phyloP scores from a whole-genome alignment of 2,797 vertebrate species.

The Iguana delicatissima region DNA sequence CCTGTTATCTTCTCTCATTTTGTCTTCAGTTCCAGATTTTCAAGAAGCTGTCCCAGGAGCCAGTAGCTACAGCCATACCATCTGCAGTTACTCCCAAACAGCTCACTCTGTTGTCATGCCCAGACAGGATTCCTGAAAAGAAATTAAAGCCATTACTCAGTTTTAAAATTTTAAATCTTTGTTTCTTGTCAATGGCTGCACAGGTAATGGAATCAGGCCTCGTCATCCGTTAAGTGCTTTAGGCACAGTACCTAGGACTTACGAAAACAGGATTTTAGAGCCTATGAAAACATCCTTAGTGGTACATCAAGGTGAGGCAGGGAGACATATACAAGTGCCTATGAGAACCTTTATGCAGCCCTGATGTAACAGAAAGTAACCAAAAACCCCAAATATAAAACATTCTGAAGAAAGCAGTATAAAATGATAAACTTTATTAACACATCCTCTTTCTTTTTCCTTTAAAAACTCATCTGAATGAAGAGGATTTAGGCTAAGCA shows the following conservation, averaged over 20 bases:
- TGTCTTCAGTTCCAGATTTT: conserved; percentile 93
- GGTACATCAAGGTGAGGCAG: too few relatives aligned
- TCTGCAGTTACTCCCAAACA: conserved; percentile 94
- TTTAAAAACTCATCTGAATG: not conserved
- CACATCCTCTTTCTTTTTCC: too few relatives aligned
- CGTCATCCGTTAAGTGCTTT: too few relatives aligned
- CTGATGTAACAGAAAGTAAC: not conserved
- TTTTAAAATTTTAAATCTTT: conserved; percentile 40
- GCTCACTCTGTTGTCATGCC: conserved; percentile 98
- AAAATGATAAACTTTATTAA: not conserved
- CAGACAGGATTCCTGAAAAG: conserved; percentile 89
- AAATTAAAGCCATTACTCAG: not conserved
- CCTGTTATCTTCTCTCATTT: conserved; percentile 37
- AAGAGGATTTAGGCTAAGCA: not conserved
- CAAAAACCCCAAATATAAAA: not conserved
- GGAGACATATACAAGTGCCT: too few relatives aligned
- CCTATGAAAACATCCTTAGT: too few relatives aligned
- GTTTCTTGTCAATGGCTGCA: accelerated
- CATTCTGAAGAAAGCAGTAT: not conserved
- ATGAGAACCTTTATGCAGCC: too few relatives aligned
- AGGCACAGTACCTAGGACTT: too few relatives aligned
- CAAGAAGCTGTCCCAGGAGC: conserved; percentile 99
- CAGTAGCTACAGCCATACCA: conserved; percentile 96
- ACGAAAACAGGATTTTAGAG: too few relatives aligned
- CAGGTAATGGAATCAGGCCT: not conserved